A percentile compares a stretch with the other conserved stretches of the same genome.
Evolutionary conservation across 2,113 vertebrate species (phyloP).

Genomic region (Microtus ochrogaster): DNA sequence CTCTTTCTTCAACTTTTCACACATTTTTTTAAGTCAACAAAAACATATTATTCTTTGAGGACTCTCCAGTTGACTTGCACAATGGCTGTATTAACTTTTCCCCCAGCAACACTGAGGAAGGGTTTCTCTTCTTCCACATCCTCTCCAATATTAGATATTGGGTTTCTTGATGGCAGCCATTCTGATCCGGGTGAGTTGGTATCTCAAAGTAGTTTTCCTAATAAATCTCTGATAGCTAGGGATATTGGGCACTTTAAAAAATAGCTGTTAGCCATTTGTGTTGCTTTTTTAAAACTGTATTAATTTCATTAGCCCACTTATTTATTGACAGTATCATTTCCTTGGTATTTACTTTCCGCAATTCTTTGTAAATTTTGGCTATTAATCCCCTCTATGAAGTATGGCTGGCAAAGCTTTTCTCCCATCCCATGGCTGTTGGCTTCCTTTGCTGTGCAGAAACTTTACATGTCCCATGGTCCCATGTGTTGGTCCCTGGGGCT

Average conservation of each 20-base stretch:
- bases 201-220: background rate
- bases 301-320: background rate
- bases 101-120: background rate
- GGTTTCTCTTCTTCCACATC: background rate
- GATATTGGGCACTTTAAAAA: background rate
- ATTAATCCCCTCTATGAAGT: background rate
- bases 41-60: background rate
- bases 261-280: background rate
- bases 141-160: background rate
- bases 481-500: background rate
- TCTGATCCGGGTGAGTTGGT: too few species aligned
- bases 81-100: background rate
- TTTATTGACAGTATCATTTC: background rate
- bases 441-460: background rate
- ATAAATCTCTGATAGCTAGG: background rate
- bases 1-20: background rate
- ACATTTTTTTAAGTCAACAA: constrained; percentile 58
- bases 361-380: background rate
- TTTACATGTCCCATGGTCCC: background rate
- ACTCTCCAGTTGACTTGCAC: background rate
- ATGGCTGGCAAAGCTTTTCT: too few species aligned
- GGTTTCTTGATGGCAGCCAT: background rate
- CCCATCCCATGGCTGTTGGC: background rate
- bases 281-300: background rate
- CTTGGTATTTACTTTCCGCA: background rate